These are phyloP conservation scores for Minunthozetes semirufus DNA, from an alignment of 2,888 invertebrate species.

Conservation along the genomic window DNA sequence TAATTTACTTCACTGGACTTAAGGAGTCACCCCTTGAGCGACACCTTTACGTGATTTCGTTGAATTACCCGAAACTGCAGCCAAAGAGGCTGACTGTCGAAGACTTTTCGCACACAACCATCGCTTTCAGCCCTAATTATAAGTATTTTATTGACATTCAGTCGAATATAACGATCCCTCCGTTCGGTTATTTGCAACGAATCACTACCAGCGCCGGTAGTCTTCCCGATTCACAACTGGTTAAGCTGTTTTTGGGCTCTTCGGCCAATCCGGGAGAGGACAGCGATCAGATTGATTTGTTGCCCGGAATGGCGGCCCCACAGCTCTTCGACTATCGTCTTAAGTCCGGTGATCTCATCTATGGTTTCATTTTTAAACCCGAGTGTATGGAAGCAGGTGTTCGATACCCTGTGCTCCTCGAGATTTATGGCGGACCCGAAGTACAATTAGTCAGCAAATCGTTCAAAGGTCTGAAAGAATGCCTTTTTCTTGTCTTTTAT, in stretches of 20 bases:
- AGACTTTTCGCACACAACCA: conserved; percentile 33
- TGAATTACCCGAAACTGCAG: conserved; percentile 3
- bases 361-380: conserved; percentile 80
- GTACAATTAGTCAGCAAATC: conserved; percentile 95
- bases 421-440: conserved; percentile 97
- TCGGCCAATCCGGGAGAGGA: conserved; percentile 8
- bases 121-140: conserved; percentile 33
- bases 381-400: conserved; percentile 54
- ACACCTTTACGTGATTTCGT: conserved; percentile 66
- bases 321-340: conserved; percentile 65
- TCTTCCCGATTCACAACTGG: neutral
- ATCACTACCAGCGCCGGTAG: neutral
- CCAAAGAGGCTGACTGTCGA: conserved; percentile 33
- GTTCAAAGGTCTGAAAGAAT: conserved; percentile 58
- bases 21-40: conserved; percentile 85
- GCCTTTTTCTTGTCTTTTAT: conserved; percentile 48
- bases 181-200: conserved; percentile 40
- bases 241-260: conserved; percentile 18
- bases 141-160: conserved; percentile 42
- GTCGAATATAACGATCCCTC: conserved; percentile 40
- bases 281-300: conserved; percentile 29
- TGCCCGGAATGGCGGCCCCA: conserved; percentile 55
- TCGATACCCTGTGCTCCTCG: conserved; percentile 85
- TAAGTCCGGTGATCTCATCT: conserved; percentile 61
- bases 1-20: conserved; percentile 85